These are phyloP conservation scores for Leistus spinibarbis DNA, from an alignment of 2,888 invertebrate genomes.

Conservation along the genomic window DNA sequence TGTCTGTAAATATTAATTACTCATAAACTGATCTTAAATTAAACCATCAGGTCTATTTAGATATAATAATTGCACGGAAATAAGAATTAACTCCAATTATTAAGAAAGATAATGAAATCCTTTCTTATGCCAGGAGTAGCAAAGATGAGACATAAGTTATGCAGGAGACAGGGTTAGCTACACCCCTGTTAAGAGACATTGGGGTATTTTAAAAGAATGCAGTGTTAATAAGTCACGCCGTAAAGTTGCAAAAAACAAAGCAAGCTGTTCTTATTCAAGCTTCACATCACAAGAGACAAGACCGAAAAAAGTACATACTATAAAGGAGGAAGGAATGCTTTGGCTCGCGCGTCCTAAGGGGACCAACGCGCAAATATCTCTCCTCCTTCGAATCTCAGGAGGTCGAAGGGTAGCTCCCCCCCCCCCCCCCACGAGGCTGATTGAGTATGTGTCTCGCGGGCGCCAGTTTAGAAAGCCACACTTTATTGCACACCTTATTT, in stretches of 20 bases:
- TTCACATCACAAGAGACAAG: background rate
- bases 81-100: no score
- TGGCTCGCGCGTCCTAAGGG: background rate
- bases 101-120: no score
- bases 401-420: background rate
- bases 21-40: no score
- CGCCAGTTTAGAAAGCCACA: conserved; percentile 33
- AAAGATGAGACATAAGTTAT: no score
- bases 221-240: background rate
- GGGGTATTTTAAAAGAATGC: background rate
- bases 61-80: no score
- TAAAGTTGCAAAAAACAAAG: background rate
- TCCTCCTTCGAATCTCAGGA: background rate
- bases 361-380: background rate
- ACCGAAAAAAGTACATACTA: background rate
- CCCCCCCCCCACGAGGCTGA: conserved; percentile 11
- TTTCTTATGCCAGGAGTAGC: no score
- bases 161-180: background rate
- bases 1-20: no score
- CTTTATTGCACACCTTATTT: conserved; percentile 32
- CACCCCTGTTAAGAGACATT: background rate
- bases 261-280: background rate
- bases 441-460: conserved; percentile 30
- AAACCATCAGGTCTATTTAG: no score
- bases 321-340: background rate